Conservation (phyloP, 1,140 invertebrate species). For the Trichoplusia ni region DNA sequence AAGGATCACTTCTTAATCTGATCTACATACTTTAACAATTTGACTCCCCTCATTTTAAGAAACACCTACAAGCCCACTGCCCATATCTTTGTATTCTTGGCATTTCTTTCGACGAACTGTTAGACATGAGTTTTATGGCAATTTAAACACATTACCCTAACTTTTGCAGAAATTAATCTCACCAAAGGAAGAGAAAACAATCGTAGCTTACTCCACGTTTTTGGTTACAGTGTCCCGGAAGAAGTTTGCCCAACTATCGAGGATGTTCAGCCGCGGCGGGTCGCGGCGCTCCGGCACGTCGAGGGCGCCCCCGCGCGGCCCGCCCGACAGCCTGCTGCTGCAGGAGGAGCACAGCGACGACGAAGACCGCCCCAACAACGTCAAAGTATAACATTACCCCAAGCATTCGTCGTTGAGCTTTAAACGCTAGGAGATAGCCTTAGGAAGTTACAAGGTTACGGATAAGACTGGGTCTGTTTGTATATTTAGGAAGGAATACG, state of each 20-base stretch:
- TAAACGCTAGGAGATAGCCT: constrained; percentile 45
- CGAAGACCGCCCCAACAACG: constrained; percentile 72
- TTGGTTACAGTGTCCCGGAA: constrained; percentile 87
- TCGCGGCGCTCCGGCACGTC: constrained; percentile 84
- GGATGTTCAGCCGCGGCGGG: constrained; percentile 89
- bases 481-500: constrained; percentile 51
- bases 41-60: too few relatives aligned
- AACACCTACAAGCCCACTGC: too few relatives aligned
- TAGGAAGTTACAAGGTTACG: constrained; percentile 66
- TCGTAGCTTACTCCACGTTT: background rate
- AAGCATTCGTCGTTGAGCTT: background rate
- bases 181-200: too few relatives aligned
- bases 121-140: too few relatives aligned
- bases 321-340: constrained; percentile 81
- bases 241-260: constrained; percentile 91
- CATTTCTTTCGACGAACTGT: too few relatives aligned
- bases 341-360: constrained; percentile 85
- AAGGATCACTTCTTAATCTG: too few relatives aligned
- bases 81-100: too few relatives aligned
- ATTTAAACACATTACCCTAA: too few relatives aligned
- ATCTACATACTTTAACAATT: too few relatives aligned
- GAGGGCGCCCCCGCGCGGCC: constrained; percentile 67
- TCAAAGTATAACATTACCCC: constrained; percentile 46
- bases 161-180: too few relatives aligned
- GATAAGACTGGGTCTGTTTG: constrained; percentile 70